Evolutionary conservation across 2,113 vertebrate genomes (phyloP).

Genomic region (Pelecanoides urinatrix): DNA sequence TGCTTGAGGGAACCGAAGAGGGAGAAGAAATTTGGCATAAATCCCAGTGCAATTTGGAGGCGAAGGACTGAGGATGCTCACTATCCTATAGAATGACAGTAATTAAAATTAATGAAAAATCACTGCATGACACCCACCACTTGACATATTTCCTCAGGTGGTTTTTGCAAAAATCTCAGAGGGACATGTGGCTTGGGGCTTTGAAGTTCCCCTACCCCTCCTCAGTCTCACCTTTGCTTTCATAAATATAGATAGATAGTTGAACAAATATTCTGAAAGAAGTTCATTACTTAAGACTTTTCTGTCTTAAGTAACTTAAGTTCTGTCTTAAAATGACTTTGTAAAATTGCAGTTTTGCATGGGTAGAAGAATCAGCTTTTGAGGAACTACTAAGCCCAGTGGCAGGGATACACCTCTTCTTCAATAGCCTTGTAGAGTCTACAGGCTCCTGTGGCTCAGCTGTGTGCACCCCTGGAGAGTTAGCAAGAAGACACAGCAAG

Average conservation of each 20-base stretch:
- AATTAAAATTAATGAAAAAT: slow-evolving; percentile 76
- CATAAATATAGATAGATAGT: not conserved
- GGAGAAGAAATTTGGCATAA: slow-evolving; percentile 60
- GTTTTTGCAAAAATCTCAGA: slow-evolving; percentile 22
- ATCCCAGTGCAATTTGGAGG: slow-evolving; percentile 65
- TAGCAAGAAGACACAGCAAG: too few relatives aligned
- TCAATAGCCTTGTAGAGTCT: not conserved
- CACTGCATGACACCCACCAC: slow-evolving; percentile 41
- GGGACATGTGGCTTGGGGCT: slow-evolving; percentile 20
- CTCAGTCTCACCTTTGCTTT: slow-evolving; percentile 22
- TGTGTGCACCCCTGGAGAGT: not conserved
- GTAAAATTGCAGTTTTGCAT: not conserved
- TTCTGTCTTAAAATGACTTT: not conserved
- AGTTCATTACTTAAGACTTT: not conserved
- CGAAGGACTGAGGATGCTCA: slow-evolving; percentile 58
- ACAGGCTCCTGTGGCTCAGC: not conserved
- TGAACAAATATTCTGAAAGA: not conserved
- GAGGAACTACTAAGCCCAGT: not conserved
- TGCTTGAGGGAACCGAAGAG: slow-evolving; percentile 57
- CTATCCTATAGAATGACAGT: slow-evolving; percentile 66
- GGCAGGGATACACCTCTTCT: not conserved
- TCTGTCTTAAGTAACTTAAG: not conserved
- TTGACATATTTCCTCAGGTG: slow-evolving; percentile 58
- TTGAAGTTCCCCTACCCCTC: slow-evolving; percentile 43
- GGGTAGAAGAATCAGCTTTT: not conserved